Percentiles rank a stretch among this genome's conserved stretches.
phyloP scores from a whole-genome alignment of 2,113 vertebrate genomes.

The Caloenas nicobarica region DNA sequence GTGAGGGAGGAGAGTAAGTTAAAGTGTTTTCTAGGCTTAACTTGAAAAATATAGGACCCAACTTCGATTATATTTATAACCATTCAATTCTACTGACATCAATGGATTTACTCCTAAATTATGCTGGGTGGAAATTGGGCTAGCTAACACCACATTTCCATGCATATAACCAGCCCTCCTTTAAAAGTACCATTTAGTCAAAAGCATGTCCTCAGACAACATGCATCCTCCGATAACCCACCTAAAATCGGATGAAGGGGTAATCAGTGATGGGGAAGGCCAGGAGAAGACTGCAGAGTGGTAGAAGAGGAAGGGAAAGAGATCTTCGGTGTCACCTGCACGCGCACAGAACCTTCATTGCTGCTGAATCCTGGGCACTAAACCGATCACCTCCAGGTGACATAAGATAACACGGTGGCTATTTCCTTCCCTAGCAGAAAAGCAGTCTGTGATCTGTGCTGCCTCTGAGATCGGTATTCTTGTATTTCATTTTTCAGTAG shows the following conservation, averaged over 20 bases:
- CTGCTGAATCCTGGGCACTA: not conserved
- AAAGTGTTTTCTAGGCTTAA: not conserved
- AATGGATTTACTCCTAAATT: conserved; percentile 24
- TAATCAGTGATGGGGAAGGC: not conserved
- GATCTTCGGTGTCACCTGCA: not conserved
- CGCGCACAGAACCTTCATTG: not conserved
- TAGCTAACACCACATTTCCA: not conserved
- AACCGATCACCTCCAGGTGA: not conserved
- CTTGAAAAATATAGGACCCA: not conserved
- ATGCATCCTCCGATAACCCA: not conserved
- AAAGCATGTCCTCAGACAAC: not conserved
- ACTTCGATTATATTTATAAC: conserved; percentile 25
- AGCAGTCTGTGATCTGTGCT: not conserved
- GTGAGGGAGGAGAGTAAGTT: not conserved
- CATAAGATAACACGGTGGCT: not conserved
- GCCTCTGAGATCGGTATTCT: not conserved
- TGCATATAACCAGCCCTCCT: not conserved
- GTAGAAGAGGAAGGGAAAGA: not conserved
- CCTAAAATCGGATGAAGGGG: not conserved
- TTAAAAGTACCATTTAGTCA: not conserved
- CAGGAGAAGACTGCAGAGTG: not conserved
- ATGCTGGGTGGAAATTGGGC: conserved; percentile 5
- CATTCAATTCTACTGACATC: not conserved
- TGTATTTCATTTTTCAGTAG: not conserved
- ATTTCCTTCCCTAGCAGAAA: not conserved